Conservation (phyloP, 2,797 vertebrate genomes). For the Tenualosa ilisha region DNA sequence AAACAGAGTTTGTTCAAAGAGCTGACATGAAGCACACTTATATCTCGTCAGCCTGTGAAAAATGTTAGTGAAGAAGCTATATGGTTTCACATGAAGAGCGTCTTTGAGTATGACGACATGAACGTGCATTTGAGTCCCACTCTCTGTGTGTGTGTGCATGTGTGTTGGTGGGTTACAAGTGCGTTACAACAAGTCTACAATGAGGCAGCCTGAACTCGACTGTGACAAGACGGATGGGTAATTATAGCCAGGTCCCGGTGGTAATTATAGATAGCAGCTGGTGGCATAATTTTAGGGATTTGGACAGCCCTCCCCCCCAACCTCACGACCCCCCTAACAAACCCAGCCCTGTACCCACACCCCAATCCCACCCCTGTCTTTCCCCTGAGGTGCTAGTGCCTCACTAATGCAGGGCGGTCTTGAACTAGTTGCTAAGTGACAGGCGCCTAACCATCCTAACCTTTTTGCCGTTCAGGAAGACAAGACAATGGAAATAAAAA, state of each 20-base stretch:
- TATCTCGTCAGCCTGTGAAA: not conserved
- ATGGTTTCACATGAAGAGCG: not conserved
- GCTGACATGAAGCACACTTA: not conserved
- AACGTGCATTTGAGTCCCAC: not conserved
- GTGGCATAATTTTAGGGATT: conserved; percentile 55
- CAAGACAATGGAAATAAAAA: conserved; percentile 14
- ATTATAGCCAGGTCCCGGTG: conserved; percentile 55
- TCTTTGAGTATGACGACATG: not conserved
- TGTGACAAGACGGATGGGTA: conserved; percentile 44
- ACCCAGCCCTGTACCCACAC: not conserved
- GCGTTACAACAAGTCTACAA: not conserved
- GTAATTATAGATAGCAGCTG: conserved; percentile 74
- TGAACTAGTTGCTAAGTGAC: conserved; percentile 34
- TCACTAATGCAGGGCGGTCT: conserved; percentile 40
- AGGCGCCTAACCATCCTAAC: conserved; percentile 24
- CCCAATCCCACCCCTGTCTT: not conserved
- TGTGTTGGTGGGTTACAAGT: not conserved
- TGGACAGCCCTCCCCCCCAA: conserved; percentile 44
- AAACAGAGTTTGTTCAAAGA: not conserved
- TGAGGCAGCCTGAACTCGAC: not conserved
- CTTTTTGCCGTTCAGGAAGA: conserved; percentile 31
- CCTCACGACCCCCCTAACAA: not conserved
- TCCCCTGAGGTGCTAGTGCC: conserved; percentile 37
- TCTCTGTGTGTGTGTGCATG: not conserved
- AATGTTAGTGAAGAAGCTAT: not conserved